phyloP scores from a whole-genome alignment of 2,113 vertebrate species.

The Bos taurus region DNA sequence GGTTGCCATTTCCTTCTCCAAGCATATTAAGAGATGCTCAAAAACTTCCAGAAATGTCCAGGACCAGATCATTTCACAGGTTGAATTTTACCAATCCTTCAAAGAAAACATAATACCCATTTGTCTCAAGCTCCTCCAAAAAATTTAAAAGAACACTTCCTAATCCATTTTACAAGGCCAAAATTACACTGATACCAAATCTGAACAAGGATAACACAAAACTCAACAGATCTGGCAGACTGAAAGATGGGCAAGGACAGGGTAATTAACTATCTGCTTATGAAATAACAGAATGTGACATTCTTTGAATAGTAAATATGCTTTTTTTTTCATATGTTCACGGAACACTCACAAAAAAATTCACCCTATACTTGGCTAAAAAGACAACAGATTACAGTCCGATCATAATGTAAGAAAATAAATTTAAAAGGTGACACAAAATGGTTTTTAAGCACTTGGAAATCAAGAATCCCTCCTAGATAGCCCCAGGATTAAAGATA shows the following conservation, averaged over 20 bases:
- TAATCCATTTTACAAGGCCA: not conserved
- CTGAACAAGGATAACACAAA: not conserved
- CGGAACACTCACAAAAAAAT: not conserved
- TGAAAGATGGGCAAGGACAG: not conserved
- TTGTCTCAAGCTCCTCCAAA: not conserved
- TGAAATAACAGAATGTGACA: not conserved
- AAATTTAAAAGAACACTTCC: not conserved
- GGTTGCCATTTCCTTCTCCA: not conserved
- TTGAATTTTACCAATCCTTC: not conserved
- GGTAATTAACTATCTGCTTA: not conserved
- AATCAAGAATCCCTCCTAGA: not conserved
- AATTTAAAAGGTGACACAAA: not conserved
- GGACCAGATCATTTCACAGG: not conserved
- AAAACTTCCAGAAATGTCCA: not conserved
- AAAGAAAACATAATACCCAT: not conserved
- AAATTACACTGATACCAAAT: not conserved
- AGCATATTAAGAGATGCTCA: not conserved
- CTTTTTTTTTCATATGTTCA: not conserved
- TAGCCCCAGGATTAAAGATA: not conserved
- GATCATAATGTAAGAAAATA: not conserved
- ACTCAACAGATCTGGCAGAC: not conserved
- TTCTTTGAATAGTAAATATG: not conserved
- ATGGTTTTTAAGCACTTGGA: not conserved
- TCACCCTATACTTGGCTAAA: not conserved
- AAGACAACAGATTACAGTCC: not conserved